Base-by-base conservation (phyloP, 1,140 invertebrate genomes). In the Maniola jurtina region DNA sequence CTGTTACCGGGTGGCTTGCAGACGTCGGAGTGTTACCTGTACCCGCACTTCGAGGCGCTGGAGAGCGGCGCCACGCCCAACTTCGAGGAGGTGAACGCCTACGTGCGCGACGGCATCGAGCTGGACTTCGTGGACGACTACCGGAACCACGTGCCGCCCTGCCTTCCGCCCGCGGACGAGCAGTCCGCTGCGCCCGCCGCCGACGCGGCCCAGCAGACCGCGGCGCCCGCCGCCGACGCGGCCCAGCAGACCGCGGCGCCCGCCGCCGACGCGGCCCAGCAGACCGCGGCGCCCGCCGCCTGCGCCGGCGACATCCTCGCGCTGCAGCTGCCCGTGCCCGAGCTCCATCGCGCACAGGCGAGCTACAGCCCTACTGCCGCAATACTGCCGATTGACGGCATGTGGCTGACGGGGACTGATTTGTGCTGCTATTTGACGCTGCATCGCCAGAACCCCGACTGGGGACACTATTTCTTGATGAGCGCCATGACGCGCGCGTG, bases 21-120 rank as follows among this genome's bases (percentile, higher is more conserved):
- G 83, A 74, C 72, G 69, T 60, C 71, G 69, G 83, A 87, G 75
- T 66, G 73, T 61, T 81, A 88, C 84, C 80, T 86, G 82, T 79
- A 70, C 71, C 86, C 84, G 75, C 66, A 64, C 52, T 86, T 86
- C 80, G 71, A 65, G 59, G 85, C 80, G 71, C 73, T 89, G 61
- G 86, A 87, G 83, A 47, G 2, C 67, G 84, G 82, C 61, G 80
- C 66, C 67, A 84, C 86, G 74, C 86, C 81, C 68, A 84, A 77
- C 79, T 83, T 71, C 79, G 77, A 68, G 50, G 84, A 89, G 66
- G 76, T 87, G 48, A 58, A 72, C 76, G 70, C 64, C 56, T 83
- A 81, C 75, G 72, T 81, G 66, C 79, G 78, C 66, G 70, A 82
- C 75, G 79, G 83, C 73, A 79, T 85, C 76, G 67, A 62, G 65